A percentile compares a stretch with the other conserved stretches of the same genome.
Evolutionary conservation across 2,888 invertebrate genomes (phyloP).

Genomic region (Tetanocera ferruginea): DNA sequence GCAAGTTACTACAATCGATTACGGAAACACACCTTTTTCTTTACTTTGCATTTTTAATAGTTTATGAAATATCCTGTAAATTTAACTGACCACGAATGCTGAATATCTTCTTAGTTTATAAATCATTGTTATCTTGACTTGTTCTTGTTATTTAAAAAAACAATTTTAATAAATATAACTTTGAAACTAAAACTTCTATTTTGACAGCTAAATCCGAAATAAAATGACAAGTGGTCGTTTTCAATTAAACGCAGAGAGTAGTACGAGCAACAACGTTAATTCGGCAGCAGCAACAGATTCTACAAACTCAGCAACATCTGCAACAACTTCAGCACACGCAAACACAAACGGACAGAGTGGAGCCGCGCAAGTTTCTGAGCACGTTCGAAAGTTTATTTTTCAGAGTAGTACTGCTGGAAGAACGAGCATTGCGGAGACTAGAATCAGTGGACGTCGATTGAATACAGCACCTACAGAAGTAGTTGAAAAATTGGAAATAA

Average conservation of each 20-base stretch:
- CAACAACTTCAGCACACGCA: constrained; percentile 40
- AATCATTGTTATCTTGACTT: too few relatives aligned
- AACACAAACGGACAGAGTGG: constrained; percentile 36
- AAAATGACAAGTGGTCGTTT: constrained; percentile 64
- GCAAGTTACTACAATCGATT: too few relatives aligned
- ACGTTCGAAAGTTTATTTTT: constrained; percentile 87
- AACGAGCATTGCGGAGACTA: constrained; percentile 20
- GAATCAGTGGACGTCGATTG: constrained; percentile 4
- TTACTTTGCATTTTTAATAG: too few relatives aligned
- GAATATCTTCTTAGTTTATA: too few relatives aligned
- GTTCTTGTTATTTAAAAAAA: too few relatives aligned
- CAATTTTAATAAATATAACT: too few relatives aligned
- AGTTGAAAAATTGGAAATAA: constrained; percentile 83
- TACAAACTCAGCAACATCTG: constrained; percentile 47
- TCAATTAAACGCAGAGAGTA: constrained; percentile 73
- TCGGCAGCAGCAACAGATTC: constrained; percentile 38
- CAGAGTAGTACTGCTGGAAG: constrained; percentile 62
- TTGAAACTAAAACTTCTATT: too few relatives aligned
- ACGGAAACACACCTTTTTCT: too few relatives aligned
- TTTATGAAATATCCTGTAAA: too few relatives aligned
- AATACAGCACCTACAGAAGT: constrained; percentile 53
- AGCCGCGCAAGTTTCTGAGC: constrained; percentile 70
- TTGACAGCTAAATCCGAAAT: too few relatives aligned
- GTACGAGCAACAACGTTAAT: constrained; percentile 43
- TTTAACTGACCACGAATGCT: too few relatives aligned